These are phyloP conservation scores for Scomber scombrus DNA, from an alignment of 2,113 vertebrate genomes.

Conservation along the genomic window DNA sequence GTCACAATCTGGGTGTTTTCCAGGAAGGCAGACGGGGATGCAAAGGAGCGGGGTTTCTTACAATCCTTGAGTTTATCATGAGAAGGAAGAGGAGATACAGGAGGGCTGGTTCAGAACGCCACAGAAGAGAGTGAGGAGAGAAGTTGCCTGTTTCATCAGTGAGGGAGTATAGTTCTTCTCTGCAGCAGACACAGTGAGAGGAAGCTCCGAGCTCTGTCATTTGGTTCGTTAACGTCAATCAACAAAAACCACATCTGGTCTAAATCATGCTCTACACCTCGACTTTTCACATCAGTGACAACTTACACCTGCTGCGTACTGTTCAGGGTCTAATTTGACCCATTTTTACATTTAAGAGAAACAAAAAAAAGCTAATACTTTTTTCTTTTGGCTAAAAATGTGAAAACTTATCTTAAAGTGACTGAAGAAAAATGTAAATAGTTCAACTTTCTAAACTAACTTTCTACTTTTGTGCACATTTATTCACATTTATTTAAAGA, in stretches of 20 bases:
- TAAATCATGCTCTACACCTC: conserved; percentile 8
- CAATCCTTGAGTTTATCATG: conserved; percentile 1
- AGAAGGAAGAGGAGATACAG: conserved; percentile 8
- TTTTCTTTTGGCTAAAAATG: too few relatives aligned
- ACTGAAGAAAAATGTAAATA: too few relatives aligned
- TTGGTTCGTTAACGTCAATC: not conserved
- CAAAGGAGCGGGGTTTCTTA: conserved; percentile 27
- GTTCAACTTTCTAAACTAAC: too few relatives aligned
- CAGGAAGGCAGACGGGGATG: conserved; percentile 38
- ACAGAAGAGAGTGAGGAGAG: conserved; percentile 23
- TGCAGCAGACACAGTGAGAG: conserved; percentile 31
- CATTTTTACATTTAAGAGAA: too few relatives aligned
- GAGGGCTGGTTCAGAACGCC: conserved; percentile 3
- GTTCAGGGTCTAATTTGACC: too few relatives aligned
- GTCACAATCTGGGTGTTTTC: conserved; percentile 36
- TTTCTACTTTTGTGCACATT: too few relatives aligned
- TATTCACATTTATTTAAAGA: too few relatives aligned
- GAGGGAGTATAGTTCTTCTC: conserved; percentile 75
- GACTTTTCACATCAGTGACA: not conserved
- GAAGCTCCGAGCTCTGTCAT: conserved; percentile 10
- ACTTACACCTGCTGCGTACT: too few relatives aligned
- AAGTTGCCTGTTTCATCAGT: conserved; percentile 23
- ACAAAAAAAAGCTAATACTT: too few relatives aligned
- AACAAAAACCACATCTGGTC: not conserved
- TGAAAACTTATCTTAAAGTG: too few relatives aligned